Percentiles rank a stretch among this genome's conserved stretches.
Evolutionary conservation across 2,113 vertebrate genomes (phyloP).

Genomic region (Procavia capensis): DNA sequence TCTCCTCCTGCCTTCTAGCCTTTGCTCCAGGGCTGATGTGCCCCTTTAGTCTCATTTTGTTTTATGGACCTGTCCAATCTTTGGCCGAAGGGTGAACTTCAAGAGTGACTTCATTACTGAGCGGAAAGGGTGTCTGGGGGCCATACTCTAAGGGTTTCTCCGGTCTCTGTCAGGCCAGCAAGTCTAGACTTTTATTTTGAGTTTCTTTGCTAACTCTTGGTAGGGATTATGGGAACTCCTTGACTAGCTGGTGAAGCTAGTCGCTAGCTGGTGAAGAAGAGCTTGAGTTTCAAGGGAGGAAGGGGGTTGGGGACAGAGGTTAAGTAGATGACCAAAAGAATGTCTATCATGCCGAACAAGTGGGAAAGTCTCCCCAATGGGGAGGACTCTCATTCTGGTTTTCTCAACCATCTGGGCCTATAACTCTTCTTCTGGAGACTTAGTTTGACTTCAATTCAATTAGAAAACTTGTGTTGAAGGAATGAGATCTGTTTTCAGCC

Average conservation of each 20-base stretch:
- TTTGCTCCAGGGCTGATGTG: too few relatives aligned
- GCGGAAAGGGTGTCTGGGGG: too few relatives aligned
- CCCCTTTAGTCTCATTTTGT: too few relatives aligned
- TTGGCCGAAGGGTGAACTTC: too few relatives aligned
- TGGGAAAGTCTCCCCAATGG: not conserved
- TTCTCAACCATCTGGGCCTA: not conserved
- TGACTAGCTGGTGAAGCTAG: not conserved
- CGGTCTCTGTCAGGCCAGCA: too few relatives aligned
- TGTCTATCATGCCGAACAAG: not conserved
- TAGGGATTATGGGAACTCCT: not conserved
- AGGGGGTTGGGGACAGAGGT: not conserved
- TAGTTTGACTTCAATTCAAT: not conserved
- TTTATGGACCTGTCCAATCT: too few relatives aligned
- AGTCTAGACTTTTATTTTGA: too few relatives aligned
- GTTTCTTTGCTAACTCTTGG: not conserved
- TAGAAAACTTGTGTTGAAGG: conserved; percentile 30
- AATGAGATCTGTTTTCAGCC: not conserved
- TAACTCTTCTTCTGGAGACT: not conserved
- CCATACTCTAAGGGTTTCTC: too few relatives aligned
- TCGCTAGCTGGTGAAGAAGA: not conserved
- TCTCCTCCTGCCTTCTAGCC: too few relatives aligned
- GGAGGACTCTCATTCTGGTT: not conserved
- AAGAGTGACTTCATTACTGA: too few relatives aligned
- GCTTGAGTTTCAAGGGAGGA: not conserved
- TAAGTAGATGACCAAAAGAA: not conserved